These are phyloP conservation scores for Agrotis segetum DNA, from an alignment of 2,888 invertebrate species.

Conservation along the genomic window DNA sequence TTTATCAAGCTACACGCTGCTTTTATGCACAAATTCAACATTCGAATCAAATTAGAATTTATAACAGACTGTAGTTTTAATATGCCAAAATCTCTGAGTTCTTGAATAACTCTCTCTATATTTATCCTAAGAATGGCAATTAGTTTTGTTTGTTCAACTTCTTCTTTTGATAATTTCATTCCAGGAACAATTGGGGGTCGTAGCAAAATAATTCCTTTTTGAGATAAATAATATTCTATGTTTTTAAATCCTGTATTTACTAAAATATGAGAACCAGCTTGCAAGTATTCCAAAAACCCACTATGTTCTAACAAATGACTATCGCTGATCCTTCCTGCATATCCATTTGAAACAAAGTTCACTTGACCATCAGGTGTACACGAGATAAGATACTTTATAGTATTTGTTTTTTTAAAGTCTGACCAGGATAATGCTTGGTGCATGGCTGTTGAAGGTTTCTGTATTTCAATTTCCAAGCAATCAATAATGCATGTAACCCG, in stretches of 20 bases:
- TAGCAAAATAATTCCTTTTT: background rate
- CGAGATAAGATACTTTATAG: slow-evolving; percentile 65
- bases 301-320: slow-evolving; percentile 37
- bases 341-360: slow-evolving; percentile 65
- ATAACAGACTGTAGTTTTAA: too few species aligned
- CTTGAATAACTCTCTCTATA: background rate
- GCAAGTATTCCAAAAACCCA: slow-evolving; percentile 17
- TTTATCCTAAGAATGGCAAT: background rate
- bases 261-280: background rate
- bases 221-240: background rate
- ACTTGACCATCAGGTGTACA: slow-evolving; percentile 66
- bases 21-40: too few species aligned
- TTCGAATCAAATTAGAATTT: too few species aligned
- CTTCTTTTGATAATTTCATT: background rate
- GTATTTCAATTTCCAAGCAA: slow-evolving; percentile 74
- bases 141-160: background rate
- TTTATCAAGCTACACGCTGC: too few species aligned
- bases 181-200: background rate
- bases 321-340: slow-evolving; percentile 59
- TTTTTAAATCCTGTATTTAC: background rate
- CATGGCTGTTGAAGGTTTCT: slow-evolving; percentile 72
- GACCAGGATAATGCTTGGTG: slow-evolving; percentile 74
- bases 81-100: too few species aligned
- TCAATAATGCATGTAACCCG: slow-evolving; percentile 73
- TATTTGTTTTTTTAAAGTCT: slow-evolving; percentile 70